Conservation (phyloP, 2,113 vertebrate species). For the Drymodes brunneopygia region DNA sequence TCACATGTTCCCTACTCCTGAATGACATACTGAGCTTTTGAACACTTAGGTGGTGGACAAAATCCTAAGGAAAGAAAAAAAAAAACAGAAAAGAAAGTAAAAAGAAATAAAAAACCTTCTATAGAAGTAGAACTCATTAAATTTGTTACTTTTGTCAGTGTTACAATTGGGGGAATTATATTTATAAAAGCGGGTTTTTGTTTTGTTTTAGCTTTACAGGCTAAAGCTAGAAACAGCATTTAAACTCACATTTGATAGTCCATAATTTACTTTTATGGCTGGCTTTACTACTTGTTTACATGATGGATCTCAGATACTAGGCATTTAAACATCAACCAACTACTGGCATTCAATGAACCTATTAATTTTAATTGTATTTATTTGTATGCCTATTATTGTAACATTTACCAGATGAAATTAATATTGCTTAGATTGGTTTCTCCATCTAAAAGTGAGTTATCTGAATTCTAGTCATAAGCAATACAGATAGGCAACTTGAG, state of each 20-base stretch:
- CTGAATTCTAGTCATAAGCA: background rate
- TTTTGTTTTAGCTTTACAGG: background rate
- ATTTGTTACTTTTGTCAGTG: background rate
- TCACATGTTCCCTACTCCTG: background rate
- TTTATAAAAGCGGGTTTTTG: background rate
- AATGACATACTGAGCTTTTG: background rate
- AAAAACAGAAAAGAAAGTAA: background rate
- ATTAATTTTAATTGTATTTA: slow-evolving; percentile 17
- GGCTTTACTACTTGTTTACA: slow-evolving; percentile 5
- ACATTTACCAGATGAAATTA: background rate
- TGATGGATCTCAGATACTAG: background rate
- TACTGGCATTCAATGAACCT: background rate
- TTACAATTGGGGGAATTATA: background rate
- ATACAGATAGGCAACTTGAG: background rate
- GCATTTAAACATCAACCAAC: background rate
- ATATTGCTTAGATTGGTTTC: background rate
- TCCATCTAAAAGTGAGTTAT: background rate
- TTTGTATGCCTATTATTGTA: background rate
- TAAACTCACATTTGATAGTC: background rate
- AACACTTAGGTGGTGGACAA: background rate
- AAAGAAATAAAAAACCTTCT: background rate
- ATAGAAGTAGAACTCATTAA: background rate
- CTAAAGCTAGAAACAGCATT: background rate
- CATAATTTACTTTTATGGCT: slow-evolving; percentile 8
- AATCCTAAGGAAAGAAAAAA: background rate